A percentile compares a stretch with the other conserved stretches of the same genome.
These are phyloP conservation scores for Muntiacus reevesi DNA, from an alignment of 2,113 vertebrate species.

Conservation along the genomic window DNA sequence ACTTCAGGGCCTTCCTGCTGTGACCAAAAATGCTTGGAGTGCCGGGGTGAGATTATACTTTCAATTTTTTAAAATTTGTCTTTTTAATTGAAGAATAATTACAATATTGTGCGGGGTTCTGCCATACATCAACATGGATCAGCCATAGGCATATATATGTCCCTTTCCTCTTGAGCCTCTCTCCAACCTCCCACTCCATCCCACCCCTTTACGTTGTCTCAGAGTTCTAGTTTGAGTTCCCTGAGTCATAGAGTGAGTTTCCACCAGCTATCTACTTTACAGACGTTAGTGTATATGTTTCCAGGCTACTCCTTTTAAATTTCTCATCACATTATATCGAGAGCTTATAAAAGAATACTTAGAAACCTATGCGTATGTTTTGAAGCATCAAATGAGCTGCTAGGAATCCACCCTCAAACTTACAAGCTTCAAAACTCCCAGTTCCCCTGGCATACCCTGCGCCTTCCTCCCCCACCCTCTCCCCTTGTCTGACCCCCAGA, in stretches of 20 bases:
- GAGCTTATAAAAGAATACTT: neutral
- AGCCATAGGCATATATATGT: neutral
- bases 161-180: neutral
- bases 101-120: neutral
- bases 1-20: neutral
- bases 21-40: neutral
- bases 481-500: neutral
- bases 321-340: neutral
- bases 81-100: neutral
- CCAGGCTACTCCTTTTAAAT: neutral
- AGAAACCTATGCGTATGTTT: neutral
- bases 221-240: neutral
- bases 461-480: neutral
- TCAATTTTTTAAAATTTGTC: rapidly evolving
- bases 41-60: neutral
- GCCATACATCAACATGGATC: neutral
- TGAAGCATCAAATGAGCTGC: neutral
- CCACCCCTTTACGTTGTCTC: neutral
- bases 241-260: neutral
- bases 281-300: neutral
- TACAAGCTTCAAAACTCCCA: neutral
- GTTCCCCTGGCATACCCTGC: neutral
- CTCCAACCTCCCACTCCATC: neutral
- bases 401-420: neutral
- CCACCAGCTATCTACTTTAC: neutral